Evolutionary conservation across 1,140 invertebrate species (phyloP), one percentile per base, ranked within the genome.

Genomic region (Tetranychus cinnabarinus): DNA sequence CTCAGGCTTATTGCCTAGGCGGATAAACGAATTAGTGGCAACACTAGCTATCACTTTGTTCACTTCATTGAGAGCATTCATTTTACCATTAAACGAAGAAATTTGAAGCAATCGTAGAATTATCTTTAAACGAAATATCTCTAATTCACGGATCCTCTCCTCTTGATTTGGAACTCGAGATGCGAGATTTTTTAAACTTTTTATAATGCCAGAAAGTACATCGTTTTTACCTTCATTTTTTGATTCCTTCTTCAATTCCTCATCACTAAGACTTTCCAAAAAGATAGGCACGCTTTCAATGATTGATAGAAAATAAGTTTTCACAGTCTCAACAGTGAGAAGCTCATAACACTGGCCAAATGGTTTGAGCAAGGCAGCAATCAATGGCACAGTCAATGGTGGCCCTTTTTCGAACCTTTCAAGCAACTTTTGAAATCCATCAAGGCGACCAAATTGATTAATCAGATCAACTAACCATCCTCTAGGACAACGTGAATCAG

Each of bases 61-160:
- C 46, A 97, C 88, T 80, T 97, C 93, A 75, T 97, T 97, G 45
- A 97, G 76, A 37, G 92, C 91, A 72, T 93, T 96, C 93, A 97
- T 97, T 77, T 97, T 97, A 10, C 92, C 91, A 76, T 97, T 97
- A 70, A 96, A 97, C 47, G 90, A 96, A 15, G 91, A 96, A 70
- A 96, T 92, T 79, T 95, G 88, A 59, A 97, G 75, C 67, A 92
- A 80, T 70, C 89, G 82, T 63, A 97, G 76, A 67, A 96, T 93
- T 86, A 96, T 95, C 77, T 92, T 91, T 63, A 97, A 76, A 68
- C 90, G 80, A 76, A 96, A 91, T 73, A 92, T 88, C 78, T 96
- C 91, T 64, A 97, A 77, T 68, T 82, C 45, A 46, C 55, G 36
- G 15, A 56, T 54, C n/a, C 37, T 60, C 46, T 60, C 58, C 15